Evolutionary conservation across 2,113 vertebrate genomes (phyloP).

Genomic region (Cygnus atratus): DNA sequence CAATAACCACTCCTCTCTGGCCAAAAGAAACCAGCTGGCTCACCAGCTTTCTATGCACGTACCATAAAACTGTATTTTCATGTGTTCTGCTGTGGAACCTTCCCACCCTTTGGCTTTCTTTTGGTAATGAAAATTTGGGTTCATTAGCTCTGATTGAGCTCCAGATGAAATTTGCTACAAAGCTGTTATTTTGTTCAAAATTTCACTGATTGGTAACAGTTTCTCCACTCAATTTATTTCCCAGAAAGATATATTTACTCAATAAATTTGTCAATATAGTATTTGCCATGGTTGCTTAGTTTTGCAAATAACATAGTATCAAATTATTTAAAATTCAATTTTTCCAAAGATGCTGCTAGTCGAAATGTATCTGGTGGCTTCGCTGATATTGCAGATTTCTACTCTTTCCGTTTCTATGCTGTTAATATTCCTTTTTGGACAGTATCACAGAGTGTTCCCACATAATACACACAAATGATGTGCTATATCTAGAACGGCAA

Average conservation of each 20-base stretch:
- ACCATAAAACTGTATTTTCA: neutral
- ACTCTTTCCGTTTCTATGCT: neutral
- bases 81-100: neutral
- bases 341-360: neutral
- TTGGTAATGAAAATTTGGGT: neutral
- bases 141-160: neutral
- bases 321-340: neutral
- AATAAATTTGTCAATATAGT: neutral
- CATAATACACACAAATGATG: neutral
- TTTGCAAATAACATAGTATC: neutral
- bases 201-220: neutral
- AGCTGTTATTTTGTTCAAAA: neutral
- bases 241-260: neutral
- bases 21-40: too few relatives aligned
- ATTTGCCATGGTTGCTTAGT: neutral
- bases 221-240: neutral
- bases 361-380: neutral
- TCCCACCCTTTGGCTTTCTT: neutral
- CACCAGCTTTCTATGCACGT: neutral
- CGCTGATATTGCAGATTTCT: neutral
- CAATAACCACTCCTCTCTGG: fast-evolving
- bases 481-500: neutral
- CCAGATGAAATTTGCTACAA: neutral
- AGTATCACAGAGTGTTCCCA: neutral
- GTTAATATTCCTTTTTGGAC: neutral